Evolutionary conservation across 1,140 invertebrate genomes (phyloP).

Genomic region (Diploscapter pachys): DNA sequence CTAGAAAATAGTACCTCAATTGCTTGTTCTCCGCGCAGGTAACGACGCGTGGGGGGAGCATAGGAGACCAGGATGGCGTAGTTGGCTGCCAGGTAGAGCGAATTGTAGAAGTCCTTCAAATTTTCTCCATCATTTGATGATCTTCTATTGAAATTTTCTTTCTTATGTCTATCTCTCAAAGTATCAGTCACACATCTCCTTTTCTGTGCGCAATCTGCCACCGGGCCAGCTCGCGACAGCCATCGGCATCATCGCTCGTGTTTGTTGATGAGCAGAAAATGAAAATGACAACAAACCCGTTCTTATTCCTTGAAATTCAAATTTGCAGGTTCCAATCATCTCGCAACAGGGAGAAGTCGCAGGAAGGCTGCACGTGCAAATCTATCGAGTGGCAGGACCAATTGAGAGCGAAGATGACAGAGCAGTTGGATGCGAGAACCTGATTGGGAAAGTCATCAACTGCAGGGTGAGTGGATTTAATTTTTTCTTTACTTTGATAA

Average conservation of each 20-base stretch:
- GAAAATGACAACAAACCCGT: not conserved
- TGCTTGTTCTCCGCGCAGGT: too few species aligned
- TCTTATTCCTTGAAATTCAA: too few species aligned
- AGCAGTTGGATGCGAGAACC: not conserved
- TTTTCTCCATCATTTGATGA: constrained; percentile 1
- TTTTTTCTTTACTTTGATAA: too few species aligned
- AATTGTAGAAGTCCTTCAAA: not conserved
- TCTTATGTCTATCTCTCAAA: too few species aligned
- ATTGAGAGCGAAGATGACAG: constrained; percentile 13
- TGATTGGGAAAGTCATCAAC: constrained; percentile 39
- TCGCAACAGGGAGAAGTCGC: constrained; percentile 93
- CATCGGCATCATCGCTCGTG: too few species aligned
- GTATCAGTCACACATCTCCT: too few species aligned
- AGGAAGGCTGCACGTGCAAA: constrained; percentile 48
- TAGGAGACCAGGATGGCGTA: not conserved
- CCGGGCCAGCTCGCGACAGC: too few species aligned
- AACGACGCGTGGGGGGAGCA: not conserved
- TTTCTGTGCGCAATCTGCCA: too few species aligned
- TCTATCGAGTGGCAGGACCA: constrained; percentile 39
- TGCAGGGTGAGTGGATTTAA: constrained; percentile 35
- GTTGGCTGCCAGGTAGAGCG: not conserved
- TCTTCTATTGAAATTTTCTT: too few species aligned
- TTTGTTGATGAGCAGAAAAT: too few species aligned
- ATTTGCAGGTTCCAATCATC: constrained; percentile 79
- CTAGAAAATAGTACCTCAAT: too few species aligned